Evolutionary conservation across 2,797 vertebrate species (phyloP), one percentile per base, ranked within the genome.

Genomic region (Labeo calbasu): DNA sequence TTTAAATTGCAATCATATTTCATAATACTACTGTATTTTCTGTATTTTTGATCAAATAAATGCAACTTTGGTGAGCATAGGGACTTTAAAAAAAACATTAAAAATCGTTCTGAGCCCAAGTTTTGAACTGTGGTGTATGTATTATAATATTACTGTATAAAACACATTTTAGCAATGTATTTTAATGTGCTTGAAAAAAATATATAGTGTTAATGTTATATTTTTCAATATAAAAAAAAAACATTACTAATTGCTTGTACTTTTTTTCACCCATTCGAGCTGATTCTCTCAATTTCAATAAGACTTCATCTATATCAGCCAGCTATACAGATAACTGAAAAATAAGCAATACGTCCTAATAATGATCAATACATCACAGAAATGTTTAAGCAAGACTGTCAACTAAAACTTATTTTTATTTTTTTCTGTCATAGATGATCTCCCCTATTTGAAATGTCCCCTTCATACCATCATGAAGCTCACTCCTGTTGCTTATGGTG

Each of bases 401-500:
- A 69, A 23, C 40, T 77, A 2, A n/a, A 69, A 46, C 19, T 21
- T 25, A 3, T 8, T 48, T 71, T 48, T n/a, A 21, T 65, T 21
- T 48, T 48, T 28, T 10, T 51, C 10, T 65, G 5, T 66, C 91
- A 79, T 79, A 99, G 98, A 98, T 23, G 97, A 98, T 88, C 95
- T 99, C 4, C 97, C 98, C 0, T 99, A 99, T 92, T 94, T 99
- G 93, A 96, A 94, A 85, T 99, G 98, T 83, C 98, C 98, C 3
- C 96, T 99, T 13, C 98, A 99, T 88, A 97, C 96, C 43, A 95
- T 99, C 3, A 94, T 99, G 89, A 97, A 97, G 89, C 95, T 99
- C 14, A 98, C 96, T 0, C 98, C 98, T 0, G 97, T 99, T 78
- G 98, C 97, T 2, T 99, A 99, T 0, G 98, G 98, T 99, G 94